These are phyloP conservation scores for Listrodromus nycthemerus DNA, from an alignment of 2,888 invertebrate genomes.

Conservation along the genomic window DNA sequence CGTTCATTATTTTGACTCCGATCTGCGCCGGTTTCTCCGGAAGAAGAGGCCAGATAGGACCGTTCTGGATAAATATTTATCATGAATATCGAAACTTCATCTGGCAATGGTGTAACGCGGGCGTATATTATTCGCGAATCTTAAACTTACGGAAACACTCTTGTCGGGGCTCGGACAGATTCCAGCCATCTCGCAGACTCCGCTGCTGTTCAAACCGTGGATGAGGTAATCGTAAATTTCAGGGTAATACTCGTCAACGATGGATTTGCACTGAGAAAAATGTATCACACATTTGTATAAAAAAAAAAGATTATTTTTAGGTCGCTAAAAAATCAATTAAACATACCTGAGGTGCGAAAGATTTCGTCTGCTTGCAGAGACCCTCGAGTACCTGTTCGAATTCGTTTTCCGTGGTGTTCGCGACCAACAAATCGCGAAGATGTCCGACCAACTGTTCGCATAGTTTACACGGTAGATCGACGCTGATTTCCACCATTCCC, in stretches of 20 bases:
- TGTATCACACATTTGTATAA: constrained; percentile 12
- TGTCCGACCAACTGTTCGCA: constrained; percentile 94
- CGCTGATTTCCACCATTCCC: constrained; percentile 86
- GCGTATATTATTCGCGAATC: background rate
- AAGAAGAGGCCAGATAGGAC: constrained; percentile 88
- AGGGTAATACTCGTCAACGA: constrained; percentile 93
- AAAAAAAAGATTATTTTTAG: background rate
- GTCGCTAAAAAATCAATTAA: background rate
- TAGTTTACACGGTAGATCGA: constrained; percentile 92
- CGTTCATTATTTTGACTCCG: constrained; percentile 72
- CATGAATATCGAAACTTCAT: background rate
- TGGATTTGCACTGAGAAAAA: constrained; percentile 86
- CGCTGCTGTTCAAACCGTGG: constrained; percentile 88
- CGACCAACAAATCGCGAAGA: constrained; percentile 91
- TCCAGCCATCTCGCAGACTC: constrained; percentile 90
- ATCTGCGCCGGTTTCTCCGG: constrained; percentile 80
- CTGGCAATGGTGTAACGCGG: background rate
- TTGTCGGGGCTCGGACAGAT: constrained; percentile 86
- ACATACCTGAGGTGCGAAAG: constrained; percentile 88
- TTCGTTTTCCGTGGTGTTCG: constrained; percentile 94
- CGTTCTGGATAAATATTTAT: constrained; percentile 73
- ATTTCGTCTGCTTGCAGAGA: constrained; percentile 92
- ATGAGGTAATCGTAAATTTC: constrained; percentile 90
- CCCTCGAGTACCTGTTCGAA: constrained; percentile 92
- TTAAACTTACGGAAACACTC: constrained; percentile 72